Conservation (phyloP, 2,888 invertebrate genomes). For the Ormia ochracea region DNA sequence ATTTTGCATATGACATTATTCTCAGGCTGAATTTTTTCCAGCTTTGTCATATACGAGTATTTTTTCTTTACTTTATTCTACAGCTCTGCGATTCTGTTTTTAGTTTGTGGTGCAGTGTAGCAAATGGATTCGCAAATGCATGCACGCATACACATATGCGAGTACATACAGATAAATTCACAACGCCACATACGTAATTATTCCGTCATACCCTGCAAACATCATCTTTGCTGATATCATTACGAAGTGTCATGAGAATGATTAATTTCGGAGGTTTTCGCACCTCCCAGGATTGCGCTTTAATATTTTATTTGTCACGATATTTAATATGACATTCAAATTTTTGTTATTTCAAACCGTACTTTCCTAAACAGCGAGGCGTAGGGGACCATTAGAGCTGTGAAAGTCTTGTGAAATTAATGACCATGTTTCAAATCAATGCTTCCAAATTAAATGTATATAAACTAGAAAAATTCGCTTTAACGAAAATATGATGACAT, state of each 20-base stretch:
- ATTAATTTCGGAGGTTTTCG: no score
- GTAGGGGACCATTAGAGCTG: no score
- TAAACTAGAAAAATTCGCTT: no score
- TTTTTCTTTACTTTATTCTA: slow-evolving; percentile 18
- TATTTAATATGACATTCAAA: no score
- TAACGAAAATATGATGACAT: no score
- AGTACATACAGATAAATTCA: not conserved
- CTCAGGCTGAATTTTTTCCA: slow-evolving; percentile 43
- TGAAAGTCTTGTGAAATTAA: no score
- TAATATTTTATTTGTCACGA: no score
- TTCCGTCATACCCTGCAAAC: not conserved
- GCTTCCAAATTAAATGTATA: no score
- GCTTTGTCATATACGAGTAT: slow-evolving; percentile 3
- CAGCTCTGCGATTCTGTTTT: slow-evolving; percentile 7
- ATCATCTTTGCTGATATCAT: not conserved
- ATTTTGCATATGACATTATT: slow-evolving; percentile 68
- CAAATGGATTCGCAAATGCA: slow-evolving; percentile 26
- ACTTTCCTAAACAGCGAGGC: no score
- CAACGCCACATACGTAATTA: not conserved
- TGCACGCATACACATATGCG: not conserved
- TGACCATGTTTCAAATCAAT: no score
- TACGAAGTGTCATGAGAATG: not conserved
- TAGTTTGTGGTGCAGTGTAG: slow-evolving; percentile 29
- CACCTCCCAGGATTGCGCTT: no score
- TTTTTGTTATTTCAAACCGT: no score